A percentile compares a stretch with the other conserved stretches of the same genome.
Conservation (phyloP, 2,113 vertebrate genomes). For the Hiodon tergisus region DNA sequence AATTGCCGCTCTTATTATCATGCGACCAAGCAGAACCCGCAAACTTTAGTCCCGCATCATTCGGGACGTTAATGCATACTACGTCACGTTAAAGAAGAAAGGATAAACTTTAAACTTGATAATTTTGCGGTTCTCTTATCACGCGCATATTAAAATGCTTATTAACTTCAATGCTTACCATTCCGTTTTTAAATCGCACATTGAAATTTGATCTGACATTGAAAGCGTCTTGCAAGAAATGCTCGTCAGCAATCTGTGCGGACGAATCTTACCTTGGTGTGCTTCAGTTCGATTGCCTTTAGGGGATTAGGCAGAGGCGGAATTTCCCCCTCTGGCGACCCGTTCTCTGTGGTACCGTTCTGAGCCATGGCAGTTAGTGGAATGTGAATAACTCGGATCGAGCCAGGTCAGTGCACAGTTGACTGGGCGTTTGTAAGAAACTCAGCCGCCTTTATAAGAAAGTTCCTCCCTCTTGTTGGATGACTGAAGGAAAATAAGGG, state of each 20-base stretch:
- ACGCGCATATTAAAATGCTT: no score
- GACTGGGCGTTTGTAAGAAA: constrained; percentile 28
- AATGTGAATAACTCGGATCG: constrained; percentile 3
- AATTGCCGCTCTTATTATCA: no score
- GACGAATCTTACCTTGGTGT: constrained; percentile 74
- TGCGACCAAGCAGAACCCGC: no score
- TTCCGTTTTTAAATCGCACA: not conserved
- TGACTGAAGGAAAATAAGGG: constrained; percentile 21
- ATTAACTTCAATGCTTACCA: no score
- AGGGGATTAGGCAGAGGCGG: constrained; percentile 65
- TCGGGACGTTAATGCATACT: no score
- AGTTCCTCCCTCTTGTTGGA: constrained; percentile 43
- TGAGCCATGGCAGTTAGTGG: constrained; percentile 50
- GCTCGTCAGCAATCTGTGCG: not conserved
- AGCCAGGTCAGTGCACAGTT: constrained; percentile 23
- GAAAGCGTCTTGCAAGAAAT: no score
- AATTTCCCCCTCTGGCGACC: constrained; percentile 52
- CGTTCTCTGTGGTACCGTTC: constrained; percentile 77
- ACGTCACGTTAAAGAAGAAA: no score
- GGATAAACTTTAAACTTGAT: no score
- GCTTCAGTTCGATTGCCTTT: constrained; percentile 63
- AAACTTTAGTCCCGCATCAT: no score
- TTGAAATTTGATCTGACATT: not conserved
- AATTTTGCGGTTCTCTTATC: no score
- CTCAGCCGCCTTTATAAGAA: constrained; percentile 44